phyloP scores from a whole-genome alignment of 92 coral and sea anemone genomes.

The Porites rus region DNA sequence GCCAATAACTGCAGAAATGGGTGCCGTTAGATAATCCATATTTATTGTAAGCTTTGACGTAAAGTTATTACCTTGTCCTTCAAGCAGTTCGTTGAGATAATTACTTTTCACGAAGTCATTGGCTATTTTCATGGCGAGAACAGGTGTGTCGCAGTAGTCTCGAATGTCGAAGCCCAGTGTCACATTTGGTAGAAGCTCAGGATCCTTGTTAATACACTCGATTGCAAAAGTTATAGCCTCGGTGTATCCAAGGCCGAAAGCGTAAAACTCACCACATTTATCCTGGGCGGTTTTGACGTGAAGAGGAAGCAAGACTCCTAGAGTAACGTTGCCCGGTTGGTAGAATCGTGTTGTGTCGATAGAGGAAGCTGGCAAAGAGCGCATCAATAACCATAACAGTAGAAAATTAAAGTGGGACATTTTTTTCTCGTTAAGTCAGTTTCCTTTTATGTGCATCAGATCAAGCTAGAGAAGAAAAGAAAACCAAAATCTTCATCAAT shows the following conservation, averaged over 20 bases:
- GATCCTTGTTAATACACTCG: conserved; percentile 65
- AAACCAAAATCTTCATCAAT: neutral
- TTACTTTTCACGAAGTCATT: conserved; percentile 67
- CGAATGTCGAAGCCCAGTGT: conserved; percentile 75
- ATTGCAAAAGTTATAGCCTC: conserved; percentile 76
- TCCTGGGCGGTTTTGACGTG: conserved; percentile 66
- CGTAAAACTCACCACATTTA: conserved; percentile 75
- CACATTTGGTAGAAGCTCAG: conserved; percentile 58
- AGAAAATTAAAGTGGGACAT: conserved; percentile 12
- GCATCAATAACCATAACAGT: neutral
- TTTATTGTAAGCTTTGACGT: neutral
- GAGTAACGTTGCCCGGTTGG: conserved; percentile 73
- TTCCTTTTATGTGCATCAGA: neutral
- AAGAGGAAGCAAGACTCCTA: conserved; percentile 74
- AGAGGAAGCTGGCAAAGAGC: neutral
- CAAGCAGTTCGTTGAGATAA: conserved; percentile 50
- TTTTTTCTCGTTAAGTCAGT: neutral
- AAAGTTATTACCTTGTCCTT: neutral
- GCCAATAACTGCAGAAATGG: conserved; percentile 78
- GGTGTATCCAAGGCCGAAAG: conserved; percentile 80
- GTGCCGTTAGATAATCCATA: conserved; percentile 52
- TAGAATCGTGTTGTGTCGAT: conserved; percentile 41
- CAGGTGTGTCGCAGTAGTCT: conserved; percentile 83
- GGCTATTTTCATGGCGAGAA: conserved; percentile 72
- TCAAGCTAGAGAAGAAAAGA: neutral